Percentiles rank a stretch among this genome's conserved stretches.
Evolutionary conservation across 2,888 invertebrate species (phyloP).

Genomic region (Augiades crinisus): DNA sequence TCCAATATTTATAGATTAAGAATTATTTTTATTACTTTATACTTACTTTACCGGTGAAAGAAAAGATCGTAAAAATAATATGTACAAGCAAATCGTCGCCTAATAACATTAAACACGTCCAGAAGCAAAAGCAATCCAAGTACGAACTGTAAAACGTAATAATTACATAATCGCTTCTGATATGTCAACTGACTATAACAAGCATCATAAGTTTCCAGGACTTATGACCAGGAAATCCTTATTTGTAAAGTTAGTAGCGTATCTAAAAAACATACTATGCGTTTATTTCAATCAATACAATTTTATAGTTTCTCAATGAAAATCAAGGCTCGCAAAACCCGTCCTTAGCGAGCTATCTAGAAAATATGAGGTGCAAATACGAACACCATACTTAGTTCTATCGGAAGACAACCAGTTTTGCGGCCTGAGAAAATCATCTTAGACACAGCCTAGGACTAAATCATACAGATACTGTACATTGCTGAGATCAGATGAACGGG

Average conservation of each 20-base stretch:
- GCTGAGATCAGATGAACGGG: constrained; percentile 58
- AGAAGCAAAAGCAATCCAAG: too few species aligned
- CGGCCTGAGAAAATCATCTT: constrained; percentile 68
- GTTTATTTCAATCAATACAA: constrained; percentile 23
- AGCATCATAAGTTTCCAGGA: background rate
- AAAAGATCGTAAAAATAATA: too few species aligned
- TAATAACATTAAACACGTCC: too few species aligned
- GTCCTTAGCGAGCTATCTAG: constrained; percentile 36
- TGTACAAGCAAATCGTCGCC: too few species aligned
- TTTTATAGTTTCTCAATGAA: constrained; percentile 47
- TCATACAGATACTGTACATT: constrained; percentile 63
- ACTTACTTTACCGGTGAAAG: too few species aligned
- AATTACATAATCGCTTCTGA: background rate
- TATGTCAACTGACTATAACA: background rate
- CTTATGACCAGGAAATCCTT: constrained; percentile 28
- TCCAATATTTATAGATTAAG: too few species aligned
- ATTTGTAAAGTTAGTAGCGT: constrained; percentile 21
- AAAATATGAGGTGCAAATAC: constrained; percentile 67
- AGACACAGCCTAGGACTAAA: constrained; percentile 54
- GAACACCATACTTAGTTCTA: constrained; percentile 68
- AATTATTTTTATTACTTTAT: too few species aligned
- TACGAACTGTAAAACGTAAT: too few species aligned
- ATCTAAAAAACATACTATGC: constrained; percentile 10
- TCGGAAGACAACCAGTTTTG: constrained; percentile 64
- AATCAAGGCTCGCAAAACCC: constrained; percentile 43